A percentile compares a stretch with the other conserved stretches of the same genome.
These are phyloP conservation scores for Heterodera filipjevi DNA, from an alignment of 2,888 invertebrate species.

Conservation along the genomic window DNA sequence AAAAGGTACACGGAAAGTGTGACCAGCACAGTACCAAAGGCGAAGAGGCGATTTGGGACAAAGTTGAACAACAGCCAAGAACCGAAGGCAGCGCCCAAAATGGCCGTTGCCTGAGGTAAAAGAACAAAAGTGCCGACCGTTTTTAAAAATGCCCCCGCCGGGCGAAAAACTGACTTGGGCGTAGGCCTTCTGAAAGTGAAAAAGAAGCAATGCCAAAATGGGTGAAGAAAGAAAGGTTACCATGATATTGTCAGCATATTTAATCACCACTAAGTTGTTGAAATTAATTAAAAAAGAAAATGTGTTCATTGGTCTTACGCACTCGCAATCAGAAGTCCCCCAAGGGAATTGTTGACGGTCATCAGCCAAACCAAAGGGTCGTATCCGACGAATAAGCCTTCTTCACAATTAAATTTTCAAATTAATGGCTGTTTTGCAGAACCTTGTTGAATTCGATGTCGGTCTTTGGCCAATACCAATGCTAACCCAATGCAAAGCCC, in stretches of 20 bases:
- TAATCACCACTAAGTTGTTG: conserved; percentile 84
- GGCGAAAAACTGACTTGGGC: conserved; percentile 69
- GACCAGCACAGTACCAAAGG: conserved; percentile 65
- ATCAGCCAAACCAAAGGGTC: conserved; percentile 58
- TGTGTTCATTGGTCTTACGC: not conserved
- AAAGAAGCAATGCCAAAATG: not conserved
- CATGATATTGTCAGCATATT: conserved; percentile 94
- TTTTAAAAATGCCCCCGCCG: not conserved
- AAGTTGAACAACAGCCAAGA: conserved; percentile 92
- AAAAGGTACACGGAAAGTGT: conserved; percentile 87
- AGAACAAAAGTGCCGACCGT: not conserved
- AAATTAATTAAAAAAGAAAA: not conserved
- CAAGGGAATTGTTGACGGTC: conserved; percentile 60
- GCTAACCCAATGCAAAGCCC: conserved; percentile 85
- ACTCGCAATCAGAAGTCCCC: conserved; percentile 67
- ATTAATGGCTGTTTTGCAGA: not conserved
- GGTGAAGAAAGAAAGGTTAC: not conserved
- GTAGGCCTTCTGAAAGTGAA: conserved; percentile 74
- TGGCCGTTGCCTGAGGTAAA: conserved; percentile 77
- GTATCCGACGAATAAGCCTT: conserved; percentile 62
- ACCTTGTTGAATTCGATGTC: conserved; percentile 47
- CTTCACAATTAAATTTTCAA: conserved; percentile 41
- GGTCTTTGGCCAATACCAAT: conserved; percentile 61
- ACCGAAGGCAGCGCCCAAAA: conserved; percentile 88
- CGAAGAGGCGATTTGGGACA: conserved; percentile 81